A percentile compares a stretch with the other conserved stretches of the same genome.
Evolutionary conservation across 2,113 vertebrate genomes (phyloP).

Genomic region (Genyomyrus donnyi): DNA sequence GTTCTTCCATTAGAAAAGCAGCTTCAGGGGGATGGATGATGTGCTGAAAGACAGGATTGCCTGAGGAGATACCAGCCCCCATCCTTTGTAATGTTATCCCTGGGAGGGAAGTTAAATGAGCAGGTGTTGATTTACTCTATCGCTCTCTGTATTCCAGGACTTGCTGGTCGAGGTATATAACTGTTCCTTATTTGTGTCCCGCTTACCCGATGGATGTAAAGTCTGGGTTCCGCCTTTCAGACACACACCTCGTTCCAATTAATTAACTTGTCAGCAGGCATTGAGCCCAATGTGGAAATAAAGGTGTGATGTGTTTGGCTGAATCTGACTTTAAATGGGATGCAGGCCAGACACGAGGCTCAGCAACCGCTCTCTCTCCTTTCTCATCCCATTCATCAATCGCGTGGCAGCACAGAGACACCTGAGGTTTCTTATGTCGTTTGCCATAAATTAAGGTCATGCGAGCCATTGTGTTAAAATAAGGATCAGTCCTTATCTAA

Average conservation of each 20-base stretch:
- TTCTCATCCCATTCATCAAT: conserved; percentile 6
- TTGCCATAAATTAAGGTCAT: neutral
- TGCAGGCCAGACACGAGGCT: conserved; percentile 7
- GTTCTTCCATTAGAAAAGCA: neutral
- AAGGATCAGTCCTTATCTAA: too few species aligned
- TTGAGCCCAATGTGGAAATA: conserved; percentile 27
- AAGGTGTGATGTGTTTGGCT: conserved; percentile 18
- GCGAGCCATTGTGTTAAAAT: neutral
- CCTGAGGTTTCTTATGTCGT: neutral
- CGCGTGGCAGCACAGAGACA: neutral
- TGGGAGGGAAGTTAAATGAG: neutral
- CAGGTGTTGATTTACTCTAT: neutral
- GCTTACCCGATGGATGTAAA: conserved; percentile 10
- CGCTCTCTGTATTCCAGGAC: neutral
- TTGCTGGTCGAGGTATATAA: neutral
- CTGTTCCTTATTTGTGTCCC: neutral
- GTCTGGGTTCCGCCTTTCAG: neutral
- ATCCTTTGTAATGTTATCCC: neutral
- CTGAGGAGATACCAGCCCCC: neutral
- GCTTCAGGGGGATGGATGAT: neutral
- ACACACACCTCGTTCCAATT: conserved; percentile 21
- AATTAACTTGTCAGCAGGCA: conserved; percentile 26
- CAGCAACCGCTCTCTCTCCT: conserved; percentile 11
- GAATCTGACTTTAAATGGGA: conserved; percentile 25
- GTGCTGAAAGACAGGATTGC: neutral